These are phyloP conservation scores for Pangasianodon hypophthalmus DNA, from an alignment of 2,113 vertebrate species.

Conservation along the genomic window DNA sequence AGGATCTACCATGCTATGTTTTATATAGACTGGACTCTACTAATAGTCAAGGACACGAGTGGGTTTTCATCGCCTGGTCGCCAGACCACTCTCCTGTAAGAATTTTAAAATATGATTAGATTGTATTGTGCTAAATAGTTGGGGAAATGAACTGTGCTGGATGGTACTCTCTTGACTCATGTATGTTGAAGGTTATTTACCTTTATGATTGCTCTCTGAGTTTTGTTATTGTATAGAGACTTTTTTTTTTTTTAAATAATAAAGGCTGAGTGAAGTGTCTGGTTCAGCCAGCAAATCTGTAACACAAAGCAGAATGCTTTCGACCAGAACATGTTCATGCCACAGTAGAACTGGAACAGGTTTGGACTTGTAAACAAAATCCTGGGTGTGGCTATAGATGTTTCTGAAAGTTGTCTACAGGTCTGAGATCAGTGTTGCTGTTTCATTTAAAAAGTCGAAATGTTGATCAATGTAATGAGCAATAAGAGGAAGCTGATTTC, in stretches of 20 bases:
- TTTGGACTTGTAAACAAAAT: slow-evolving; percentile 62
- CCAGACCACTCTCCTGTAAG: slow-evolving; percentile 91
- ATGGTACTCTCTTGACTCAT: not conserved
- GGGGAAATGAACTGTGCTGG: not conserved
- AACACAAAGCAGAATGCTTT: slow-evolving; percentile 13
- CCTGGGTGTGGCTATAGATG: not conserved
- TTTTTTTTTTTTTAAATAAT: not conserved
- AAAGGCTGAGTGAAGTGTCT: not conserved
- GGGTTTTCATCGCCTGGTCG: slow-evolving; percentile 96
- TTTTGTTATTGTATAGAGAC: not conserved
- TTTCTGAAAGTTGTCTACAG: not conserved
- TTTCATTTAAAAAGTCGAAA: not conserved
- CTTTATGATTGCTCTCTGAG: not conserved
- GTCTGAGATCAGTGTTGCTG: not conserved
- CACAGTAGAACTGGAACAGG: slow-evolving; percentile 53
- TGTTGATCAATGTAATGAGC: not conserved
- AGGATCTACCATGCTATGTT: slow-evolving; percentile 87
- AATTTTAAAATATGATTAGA: slow-evolving; percentile 25
- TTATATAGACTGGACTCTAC: slow-evolving; percentile 92
- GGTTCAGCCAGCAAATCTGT: not conserved
- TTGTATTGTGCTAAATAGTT: not conserved
- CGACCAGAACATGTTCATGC: slow-evolving; percentile 61
- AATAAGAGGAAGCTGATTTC: not conserved
- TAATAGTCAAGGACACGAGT: slow-evolving; percentile 94
- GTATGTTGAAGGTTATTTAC: not conserved